Conservation (phyloP, 1,140 invertebrate species). For the Chlorops oryzae region DNA sequence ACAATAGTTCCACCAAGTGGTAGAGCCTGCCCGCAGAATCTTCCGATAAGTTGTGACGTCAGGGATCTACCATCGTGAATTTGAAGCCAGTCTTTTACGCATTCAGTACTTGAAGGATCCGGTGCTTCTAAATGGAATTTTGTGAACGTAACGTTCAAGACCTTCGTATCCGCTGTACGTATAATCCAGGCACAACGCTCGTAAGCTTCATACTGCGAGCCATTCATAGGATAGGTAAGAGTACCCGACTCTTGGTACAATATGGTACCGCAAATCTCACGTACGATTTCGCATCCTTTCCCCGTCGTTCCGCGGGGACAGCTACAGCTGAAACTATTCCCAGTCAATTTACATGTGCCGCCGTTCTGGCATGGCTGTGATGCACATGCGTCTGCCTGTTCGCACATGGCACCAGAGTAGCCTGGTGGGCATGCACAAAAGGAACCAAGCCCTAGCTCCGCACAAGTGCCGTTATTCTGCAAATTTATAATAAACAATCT, state of each 20-base stretch:
- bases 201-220: slow-evolving; percentile 48
- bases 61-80: slow-evolving; percentile 71
- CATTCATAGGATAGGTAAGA: slow-evolving; percentile 50
- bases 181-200: slow-evolving; percentile 78
- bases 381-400: slow-evolving; percentile 52
- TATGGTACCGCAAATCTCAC: slow-evolving; percentile 49
- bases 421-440: slow-evolving; percentile 57
- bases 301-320: slow-evolving; percentile 54
- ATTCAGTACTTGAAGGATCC: slow-evolving; percentile 51
- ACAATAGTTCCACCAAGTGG: slow-evolving; percentile 60
- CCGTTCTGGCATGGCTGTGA: slow-evolving; percentile 72
- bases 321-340: slow-evolving; percentile 36
- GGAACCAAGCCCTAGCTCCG: slow-evolving; percentile 39
- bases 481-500: slow-evolving; percentile 1
- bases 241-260: slow-evolving; percentile 45
- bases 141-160: slow-evolving; percentile 72
- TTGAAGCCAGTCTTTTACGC: slow-evolving; percentile 63
- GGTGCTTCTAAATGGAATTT: slow-evolving; percentile 60
- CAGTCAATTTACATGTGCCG: slow-evolving; percentile 57
- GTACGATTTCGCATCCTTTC: slow-evolving; percentile 22
- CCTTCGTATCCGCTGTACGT: slow-evolving; percentile 54
- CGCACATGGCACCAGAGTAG: slow-evolving; percentile 49
- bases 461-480: slow-evolving; percentile 70
- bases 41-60: slow-evolving; percentile 61
- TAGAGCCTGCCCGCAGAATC: slow-evolving; percentile 65